Evolutionary conservation across 2,113 vertebrate species (phyloP).

Genomic region (Vulpes lagopus): DNA sequence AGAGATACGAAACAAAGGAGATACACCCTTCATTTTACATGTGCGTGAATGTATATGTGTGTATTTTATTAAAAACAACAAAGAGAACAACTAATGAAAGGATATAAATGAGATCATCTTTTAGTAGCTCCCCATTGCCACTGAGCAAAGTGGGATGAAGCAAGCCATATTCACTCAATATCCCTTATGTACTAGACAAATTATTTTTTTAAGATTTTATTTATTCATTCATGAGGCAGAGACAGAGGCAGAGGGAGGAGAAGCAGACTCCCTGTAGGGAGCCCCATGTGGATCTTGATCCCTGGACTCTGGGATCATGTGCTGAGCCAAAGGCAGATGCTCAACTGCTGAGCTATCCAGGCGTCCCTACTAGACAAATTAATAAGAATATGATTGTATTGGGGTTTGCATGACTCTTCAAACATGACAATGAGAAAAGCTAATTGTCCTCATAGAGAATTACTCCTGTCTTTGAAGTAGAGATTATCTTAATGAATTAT

Average conservation of each 20-base stretch:
- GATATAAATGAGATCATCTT: not conserved
- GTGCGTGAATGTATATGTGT: not conserved
- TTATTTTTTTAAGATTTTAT: no score
- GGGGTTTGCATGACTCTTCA: not conserved
- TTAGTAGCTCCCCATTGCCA: not conserved
- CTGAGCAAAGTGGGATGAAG: not conserved
- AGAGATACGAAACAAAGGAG: not conserved
- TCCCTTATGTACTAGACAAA: not conserved
- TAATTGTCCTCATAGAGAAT: not conserved
- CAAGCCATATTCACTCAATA: not conserved
- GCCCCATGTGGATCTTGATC: no score
- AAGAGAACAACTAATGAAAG: not conserved
- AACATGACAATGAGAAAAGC: not conserved
- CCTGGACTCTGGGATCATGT: no score
- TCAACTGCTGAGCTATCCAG: no score
- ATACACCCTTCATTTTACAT: not conserved
- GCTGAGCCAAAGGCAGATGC: no score
- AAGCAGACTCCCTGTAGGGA: no score
- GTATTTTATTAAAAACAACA: not conserved
- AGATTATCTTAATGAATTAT: not conserved
- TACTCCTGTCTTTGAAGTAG: not conserved
- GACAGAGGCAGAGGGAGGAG: no score
- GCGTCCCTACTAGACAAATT: not conserved
- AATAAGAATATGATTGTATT: not conserved
- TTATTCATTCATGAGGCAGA: no score